Conservation (phyloP, 1,140 invertebrate species). For the Caenorhabditis inopinata region DNA sequence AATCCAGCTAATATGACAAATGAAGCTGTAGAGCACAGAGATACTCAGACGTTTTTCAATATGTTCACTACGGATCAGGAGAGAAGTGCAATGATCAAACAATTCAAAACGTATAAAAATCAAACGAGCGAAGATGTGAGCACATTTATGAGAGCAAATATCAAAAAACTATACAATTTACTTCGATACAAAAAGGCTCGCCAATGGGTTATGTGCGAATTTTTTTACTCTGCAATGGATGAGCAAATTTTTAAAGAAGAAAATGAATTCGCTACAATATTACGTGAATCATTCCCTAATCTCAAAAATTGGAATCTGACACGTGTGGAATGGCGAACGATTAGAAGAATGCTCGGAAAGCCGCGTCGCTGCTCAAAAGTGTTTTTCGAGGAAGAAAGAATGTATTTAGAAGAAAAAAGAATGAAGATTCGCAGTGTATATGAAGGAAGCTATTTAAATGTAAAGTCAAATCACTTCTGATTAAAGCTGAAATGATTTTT, state of each 20-base stretch:
- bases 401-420: constrained; percentile 83
- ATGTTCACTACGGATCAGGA: constrained; percentile 13
- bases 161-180: neutral
- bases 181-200: constrained; percentile 75
- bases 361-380: constrained; percentile 80
- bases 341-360: constrained; percentile 70
- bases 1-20: neutral
- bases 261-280: constrained; percentile 91
- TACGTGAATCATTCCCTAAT: constrained; percentile 91
- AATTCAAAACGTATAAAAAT: constrained; percentile 11
- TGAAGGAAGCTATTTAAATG: constrained; percentile 72
- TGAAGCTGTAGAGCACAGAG: neutral
- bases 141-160: constrained; percentile 12
- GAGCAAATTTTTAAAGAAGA: constrained; percentile 88
- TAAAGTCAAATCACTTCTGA: neutral
- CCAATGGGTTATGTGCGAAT: constrained; percentile 98
- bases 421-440: constrained; percentile 89
- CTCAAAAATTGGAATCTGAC: constrained; percentile 81
- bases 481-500: no score
- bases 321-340: constrained; percentile 68
- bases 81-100: constrained; percentile 15
- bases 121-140: constrained; percentile 19
- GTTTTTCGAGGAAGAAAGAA: constrained; percentile 91
- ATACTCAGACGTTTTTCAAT: neutral
- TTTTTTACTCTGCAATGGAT: constrained; percentile 84